Evolutionary conservation across 2,113 vertebrate genomes (phyloP).

Genomic region (Planiliza haematocheilus): DNA sequence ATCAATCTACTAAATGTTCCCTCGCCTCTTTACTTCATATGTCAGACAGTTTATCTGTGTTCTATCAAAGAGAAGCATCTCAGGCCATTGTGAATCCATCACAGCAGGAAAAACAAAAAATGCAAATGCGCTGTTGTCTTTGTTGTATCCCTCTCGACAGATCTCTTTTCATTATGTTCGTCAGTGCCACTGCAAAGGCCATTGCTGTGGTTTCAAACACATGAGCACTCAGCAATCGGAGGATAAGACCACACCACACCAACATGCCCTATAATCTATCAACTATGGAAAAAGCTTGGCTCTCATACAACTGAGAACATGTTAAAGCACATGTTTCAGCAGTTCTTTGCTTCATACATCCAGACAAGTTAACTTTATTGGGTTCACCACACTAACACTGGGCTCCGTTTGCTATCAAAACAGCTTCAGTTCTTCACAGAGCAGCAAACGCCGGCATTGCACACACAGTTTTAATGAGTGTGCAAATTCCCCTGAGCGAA

Average conservation of each 20-base stretch:
- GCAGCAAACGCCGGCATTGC: background rate
- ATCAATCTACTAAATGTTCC: background rate
- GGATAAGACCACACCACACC: slow-evolving; percentile 1
- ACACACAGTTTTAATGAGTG: slow-evolving; percentile 44
- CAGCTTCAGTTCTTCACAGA: background rate
- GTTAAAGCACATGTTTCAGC: too few species aligned
- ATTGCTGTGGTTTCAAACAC: background rate
- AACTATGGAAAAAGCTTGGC: background rate
- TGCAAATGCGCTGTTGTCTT: slow-evolving; percentile 2
- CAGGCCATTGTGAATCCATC: background rate
- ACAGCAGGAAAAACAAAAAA: slow-evolving; percentile 11
- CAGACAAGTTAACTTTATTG: background rate
- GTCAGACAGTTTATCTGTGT: background rate
- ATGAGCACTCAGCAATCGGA: background rate
- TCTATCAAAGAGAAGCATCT: slow-evolving; percentile 1
- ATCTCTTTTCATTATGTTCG: background rate
- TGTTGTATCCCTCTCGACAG: background rate
- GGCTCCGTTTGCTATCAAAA: slow-evolving; percentile 12
- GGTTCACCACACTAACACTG: background rate
- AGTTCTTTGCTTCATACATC: background rate
- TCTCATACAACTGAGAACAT: background rate
- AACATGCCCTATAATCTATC: background rate
- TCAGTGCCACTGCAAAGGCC: background rate
- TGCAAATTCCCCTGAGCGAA: slow-evolving; percentile 39
- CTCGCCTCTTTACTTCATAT: background rate